Conservation (phyloP, 2,113 vertebrate genomes). For the Eira barbara region DNA sequence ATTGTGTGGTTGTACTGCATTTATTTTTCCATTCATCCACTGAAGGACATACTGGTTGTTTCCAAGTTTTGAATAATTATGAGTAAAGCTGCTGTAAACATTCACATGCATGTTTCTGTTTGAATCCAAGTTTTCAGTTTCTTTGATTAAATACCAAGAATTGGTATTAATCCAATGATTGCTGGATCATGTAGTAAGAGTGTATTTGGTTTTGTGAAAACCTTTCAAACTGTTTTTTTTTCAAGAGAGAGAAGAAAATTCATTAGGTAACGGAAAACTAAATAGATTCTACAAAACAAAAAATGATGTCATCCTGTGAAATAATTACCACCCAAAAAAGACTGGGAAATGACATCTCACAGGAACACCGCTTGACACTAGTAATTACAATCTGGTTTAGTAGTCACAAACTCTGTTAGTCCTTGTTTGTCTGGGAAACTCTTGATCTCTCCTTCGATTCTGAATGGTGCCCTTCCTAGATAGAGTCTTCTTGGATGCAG, state of each 20-base stretch:
- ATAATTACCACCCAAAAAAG: background rate
- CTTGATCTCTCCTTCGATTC: background rate
- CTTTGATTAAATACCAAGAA: background rate
- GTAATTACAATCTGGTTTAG: background rate
- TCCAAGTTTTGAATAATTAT: background rate
- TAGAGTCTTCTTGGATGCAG: too few relatives aligned
- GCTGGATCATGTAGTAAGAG: background rate
- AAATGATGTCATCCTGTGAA: background rate
- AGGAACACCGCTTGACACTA: background rate
- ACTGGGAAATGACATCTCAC: background rate
- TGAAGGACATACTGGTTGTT: background rate
- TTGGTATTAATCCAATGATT: background rate
- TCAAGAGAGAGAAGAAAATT: background rate
- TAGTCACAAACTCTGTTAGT: background rate
- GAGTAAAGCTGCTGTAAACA: background rate
- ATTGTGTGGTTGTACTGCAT: background rate
- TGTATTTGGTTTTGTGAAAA: slow-evolving; percentile 23
- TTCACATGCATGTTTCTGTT: background rate
- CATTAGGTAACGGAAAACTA: background rate
- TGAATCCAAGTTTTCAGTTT: background rate
- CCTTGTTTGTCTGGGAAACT: background rate
- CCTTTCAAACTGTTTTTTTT: background rate
- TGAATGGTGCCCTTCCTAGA: too few relatives aligned
- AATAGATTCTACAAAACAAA: background rate
- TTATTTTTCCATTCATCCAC: background rate